phyloP scores from a whole-genome alignment of 2,888 invertebrate genomes.

The Malacosoma neustria region DNA sequence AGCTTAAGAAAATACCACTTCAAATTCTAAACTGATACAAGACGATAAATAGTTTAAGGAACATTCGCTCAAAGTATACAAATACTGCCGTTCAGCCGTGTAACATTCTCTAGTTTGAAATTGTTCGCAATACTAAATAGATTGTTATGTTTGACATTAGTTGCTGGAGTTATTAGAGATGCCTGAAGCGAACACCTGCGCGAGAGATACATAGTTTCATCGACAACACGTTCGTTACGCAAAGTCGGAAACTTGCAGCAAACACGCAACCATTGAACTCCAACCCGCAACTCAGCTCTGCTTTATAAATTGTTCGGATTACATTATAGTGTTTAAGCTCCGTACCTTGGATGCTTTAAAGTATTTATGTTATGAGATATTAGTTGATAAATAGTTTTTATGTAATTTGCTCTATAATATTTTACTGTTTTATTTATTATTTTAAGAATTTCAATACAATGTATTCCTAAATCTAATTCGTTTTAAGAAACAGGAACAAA shows the following conservation, averaged over 20 bases:
- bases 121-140: background rate
- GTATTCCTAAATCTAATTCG: no score
- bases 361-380: no score
- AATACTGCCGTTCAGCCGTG: slow-evolving; percentile 6
- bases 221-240: slow-evolving; percentile 2
- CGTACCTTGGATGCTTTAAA: slow-evolving; percentile 4
- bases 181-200: slow-evolving; percentile 18
- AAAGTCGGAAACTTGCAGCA: slow-evolving; percentile 18
- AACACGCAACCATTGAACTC: slow-evolving; percentile 13
- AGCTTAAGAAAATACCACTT: no score
- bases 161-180: slow-evolving; percentile 18
- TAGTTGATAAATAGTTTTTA: no score
- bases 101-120: slow-evolving; percentile 9
- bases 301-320: slow-evolving; percentile 23
- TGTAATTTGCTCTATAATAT: no score
- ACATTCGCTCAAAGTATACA: no score
- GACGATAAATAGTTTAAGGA: no score
- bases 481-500: no score
- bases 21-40: no score
- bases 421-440: no score
- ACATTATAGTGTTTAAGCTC: slow-evolving; percentile 15
- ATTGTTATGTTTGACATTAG: background rate
- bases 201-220: slow-evolving; percentile 18
- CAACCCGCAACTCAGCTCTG: slow-evolving; percentile 4
- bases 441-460: no score